Percentiles rank a stretch among this genome's conserved stretches.
phyloP scores from a whole-genome alignment of 2,888 invertebrate genomes.

The Ecliptopera silaceata region DNA sequence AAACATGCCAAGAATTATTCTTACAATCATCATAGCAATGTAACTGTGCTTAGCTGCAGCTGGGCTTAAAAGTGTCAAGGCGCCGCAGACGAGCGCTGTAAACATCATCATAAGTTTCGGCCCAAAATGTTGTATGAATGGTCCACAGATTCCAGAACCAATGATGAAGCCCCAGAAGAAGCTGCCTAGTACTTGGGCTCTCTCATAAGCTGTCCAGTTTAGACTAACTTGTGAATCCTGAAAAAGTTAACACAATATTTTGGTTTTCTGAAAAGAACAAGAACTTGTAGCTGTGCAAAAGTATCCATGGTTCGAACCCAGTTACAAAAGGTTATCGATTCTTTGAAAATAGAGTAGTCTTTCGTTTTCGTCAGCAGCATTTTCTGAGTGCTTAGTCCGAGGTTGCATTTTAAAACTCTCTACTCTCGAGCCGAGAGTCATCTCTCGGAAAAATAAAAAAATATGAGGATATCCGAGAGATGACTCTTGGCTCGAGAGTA shows the following conservation, averaged over 20 bases:
- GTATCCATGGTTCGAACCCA: too few species aligned
- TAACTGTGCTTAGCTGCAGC: conserved; percentile 25
- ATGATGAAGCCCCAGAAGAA: conserved; percentile 84
- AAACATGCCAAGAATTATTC: conserved; percentile 79
- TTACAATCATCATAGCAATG: conserved; percentile 39
- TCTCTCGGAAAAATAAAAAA: too few species aligned
- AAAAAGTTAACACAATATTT: conserved; percentile 10
- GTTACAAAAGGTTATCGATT: too few species aligned
- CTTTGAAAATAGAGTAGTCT: too few species aligned
- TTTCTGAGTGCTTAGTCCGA: too few species aligned
- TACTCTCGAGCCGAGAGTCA: too few species aligned
- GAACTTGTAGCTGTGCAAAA: too few species aligned
- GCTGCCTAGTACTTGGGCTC: conserved; percentile 79
- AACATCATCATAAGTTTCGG: conserved; percentile 18
- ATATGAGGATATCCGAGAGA: too few species aligned
- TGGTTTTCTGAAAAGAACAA: too few species aligned
- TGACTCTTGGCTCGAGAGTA: too few species aligned
- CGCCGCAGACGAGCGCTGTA: not conserved
- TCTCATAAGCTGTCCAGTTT: conserved; percentile 75
- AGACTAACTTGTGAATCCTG: conserved; percentile 33
- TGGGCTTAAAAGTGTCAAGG: conserved; percentile 25
- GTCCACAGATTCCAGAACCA: conserved; percentile 43
- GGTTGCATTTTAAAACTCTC: too few species aligned
- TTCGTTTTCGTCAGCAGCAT: too few species aligned
- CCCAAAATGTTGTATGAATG: conserved; percentile 22